Percentiles rank a stretch among this genome's conserved stretches.
phyloP scores from a whole-genome alignment of 2,888 invertebrate species.

The Amorpha juglandis region DNA sequence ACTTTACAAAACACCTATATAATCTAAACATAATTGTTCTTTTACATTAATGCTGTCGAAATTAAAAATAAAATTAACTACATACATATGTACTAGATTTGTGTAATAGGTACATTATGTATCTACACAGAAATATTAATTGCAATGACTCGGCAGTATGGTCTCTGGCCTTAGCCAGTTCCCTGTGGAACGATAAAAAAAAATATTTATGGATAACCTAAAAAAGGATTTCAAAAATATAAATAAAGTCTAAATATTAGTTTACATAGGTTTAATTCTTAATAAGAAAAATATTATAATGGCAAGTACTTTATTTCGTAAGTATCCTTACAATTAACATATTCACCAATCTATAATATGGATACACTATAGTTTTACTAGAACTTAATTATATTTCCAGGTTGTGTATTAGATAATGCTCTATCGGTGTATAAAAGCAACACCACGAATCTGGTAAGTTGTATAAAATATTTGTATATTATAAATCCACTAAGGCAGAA shows the following conservation, averaged over 20 bases:
- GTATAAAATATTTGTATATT: background rate
- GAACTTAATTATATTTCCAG: conserved; percentile 52
- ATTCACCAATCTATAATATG: background rate
- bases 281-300: conserved; percentile 33
- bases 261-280: conserved; percentile 10
- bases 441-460: conserved; percentile 61
- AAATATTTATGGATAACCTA: conserved; percentile 42
- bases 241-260: conserved; percentile 26
- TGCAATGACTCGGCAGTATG: too few relatives aligned
- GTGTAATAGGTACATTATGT: too few relatives aligned
- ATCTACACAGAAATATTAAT: too few relatives aligned
- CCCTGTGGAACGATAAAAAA: too few relatives aligned
- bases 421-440: conserved; percentile 59
- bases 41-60: too few relatives aligned
- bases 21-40: too few relatives aligned
- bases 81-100: too few relatives aligned
- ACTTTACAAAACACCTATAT: too few relatives aligned
- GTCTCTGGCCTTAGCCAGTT: too few relatives aligned
- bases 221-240: conserved; percentile 11
- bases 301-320: conserved; percentile 72
- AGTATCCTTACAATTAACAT: conserved; percentile 38
- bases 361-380: background rate
- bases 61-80: too few relatives aligned
- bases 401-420: conserved; percentile 60
- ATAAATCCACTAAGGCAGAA: too few relatives aligned